Evolutionary conservation across 2,888 invertebrate genomes (phyloP).

Genomic region (Trimorus sp.): DNA sequence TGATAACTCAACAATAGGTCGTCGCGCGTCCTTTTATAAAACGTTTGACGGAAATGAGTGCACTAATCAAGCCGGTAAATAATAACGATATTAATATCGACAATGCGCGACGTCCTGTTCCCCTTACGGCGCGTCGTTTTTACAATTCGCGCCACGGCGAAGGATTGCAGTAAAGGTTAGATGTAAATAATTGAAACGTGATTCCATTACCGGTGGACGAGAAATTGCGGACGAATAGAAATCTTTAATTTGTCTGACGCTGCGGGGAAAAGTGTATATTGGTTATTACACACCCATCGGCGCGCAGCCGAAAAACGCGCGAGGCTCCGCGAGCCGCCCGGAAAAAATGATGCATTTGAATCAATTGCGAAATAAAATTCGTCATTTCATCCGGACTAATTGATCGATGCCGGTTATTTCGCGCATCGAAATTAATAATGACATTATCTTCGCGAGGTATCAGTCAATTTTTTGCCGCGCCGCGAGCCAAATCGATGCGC

Average conservation of each 20-base stretch:
- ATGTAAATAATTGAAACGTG: slow-evolving; percentile 58
- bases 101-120: background rate
- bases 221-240: slow-evolving; percentile 58
- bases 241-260: slow-evolving; percentile 62
- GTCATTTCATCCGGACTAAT: slow-evolving; percentile 51
- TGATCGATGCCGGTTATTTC: slow-evolving; percentile 49
- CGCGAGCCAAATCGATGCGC: slow-evolving; percentile 18
- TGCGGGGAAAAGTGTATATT: slow-evolving; percentile 53
- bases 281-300: slow-evolving; percentile 51
- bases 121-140: slow-evolving; percentile 2
- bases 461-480: slow-evolving; percentile 24
- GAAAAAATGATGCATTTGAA: slow-evolving; percentile 41
- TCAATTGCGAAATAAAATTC: slow-evolving; percentile 56
- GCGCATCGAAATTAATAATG: slow-evolving; percentile 49
- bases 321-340: background rate
- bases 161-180: slow-evolving; percentile 47
- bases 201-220: slow-evolving; percentile 59
- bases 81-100: slow-evolving; percentile 45
- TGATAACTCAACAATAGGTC: slow-evolving; percentile 38
- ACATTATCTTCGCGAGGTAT: slow-evolving; percentile 35
- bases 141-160: slow-evolving; percentile 19
- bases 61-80: slow-evolving; percentile 40
- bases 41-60: slow-evolving; percentile 41
- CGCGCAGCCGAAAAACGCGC: slow-evolving; percentile 24
- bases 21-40: slow-evolving; percentile 30